Evolutionary conservation across 2,888 invertebrate genomes (phyloP), one percentile per base, ranked within the genome.

Genomic region (Smittia sp.): DNA sequence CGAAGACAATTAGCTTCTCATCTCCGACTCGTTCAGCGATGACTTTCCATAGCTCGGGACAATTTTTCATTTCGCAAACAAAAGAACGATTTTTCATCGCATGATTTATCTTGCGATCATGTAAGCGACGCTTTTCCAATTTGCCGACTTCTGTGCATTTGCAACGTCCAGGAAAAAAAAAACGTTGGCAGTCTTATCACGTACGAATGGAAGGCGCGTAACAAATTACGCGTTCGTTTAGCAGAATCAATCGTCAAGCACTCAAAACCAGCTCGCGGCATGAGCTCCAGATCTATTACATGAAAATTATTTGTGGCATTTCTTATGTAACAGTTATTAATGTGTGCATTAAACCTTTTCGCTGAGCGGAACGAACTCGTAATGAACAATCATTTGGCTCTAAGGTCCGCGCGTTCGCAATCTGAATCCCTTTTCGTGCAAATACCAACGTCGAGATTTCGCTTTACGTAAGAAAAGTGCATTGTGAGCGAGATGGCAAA

Each of bases 391-490:
- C 15, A 11, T 46, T 46, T 11, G 9, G 32, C 9, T 15, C 46
- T 46, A 46, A 46, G 46, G 46, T 46, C 46, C 46, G n/a, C 46
- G 11, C 11, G 15, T 13, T 7, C 32, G 32, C 32, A n/a, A n/a
- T 32, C 46, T 46, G 6, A 46, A n/a, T 46, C 15, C 15, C 11
- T 46, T 46, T 46, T 46, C 15, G n/a, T 11, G 2, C 11, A 46
- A 46, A n/a, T 11, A 11, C 3, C 46, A 46, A 46, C 46, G n/a
- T n/a, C 46, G 46, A 46, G 46, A 46, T 46, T 38, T 9, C 6
- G 6, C 11, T 38, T 46, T 46, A 46, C 46, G 15, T 46, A 46
- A 46, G 11, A 27, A 66, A 66, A 66, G 66, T 66, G 66, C 66
- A 66, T 66, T 66, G 66, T 32, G 66, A 27, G 39, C 32, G 46